These are phyloP conservation scores for Hermodice carunculata DNA, from an alignment of 2,888 invertebrate species.

Conservation along the genomic window DNA sequence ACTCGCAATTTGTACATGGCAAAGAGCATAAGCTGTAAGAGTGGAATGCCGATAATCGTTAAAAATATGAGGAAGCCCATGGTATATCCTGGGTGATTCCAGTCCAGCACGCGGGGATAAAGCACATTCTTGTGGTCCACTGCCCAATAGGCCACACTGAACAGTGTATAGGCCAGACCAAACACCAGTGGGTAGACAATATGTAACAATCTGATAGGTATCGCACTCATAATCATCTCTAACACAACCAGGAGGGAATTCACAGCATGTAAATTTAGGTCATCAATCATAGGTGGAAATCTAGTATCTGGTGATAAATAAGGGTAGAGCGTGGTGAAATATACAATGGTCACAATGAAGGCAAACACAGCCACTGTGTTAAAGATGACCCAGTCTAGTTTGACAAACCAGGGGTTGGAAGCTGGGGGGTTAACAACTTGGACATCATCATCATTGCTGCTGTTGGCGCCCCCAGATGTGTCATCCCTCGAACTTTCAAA, in stretches of 20 bases:
- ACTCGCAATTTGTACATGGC: too few species aligned
- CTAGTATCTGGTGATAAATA: constrained; percentile 9
- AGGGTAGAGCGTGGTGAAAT: constrained; percentile 55
- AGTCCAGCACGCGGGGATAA: constrained; percentile 61
- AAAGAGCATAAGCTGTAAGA: too few species aligned
- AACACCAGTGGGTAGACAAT: constrained; percentile 50
- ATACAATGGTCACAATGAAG: constrained; percentile 56
- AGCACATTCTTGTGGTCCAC: constrained; percentile 53
- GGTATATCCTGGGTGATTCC: constrained; percentile 59
- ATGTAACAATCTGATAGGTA: constrained; percentile 58
- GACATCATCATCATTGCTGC: background rate
- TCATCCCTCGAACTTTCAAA: background rate
- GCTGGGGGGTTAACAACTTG: constrained; percentile 43
- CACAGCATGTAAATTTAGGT: constrained; percentile 56
- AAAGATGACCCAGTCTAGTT: constrained; percentile 35
- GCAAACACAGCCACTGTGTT: background rate
- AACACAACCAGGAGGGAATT: constrained; percentile 57
- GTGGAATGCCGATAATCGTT: too few species aligned
- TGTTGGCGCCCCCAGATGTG: background rate
- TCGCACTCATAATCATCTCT: constrained; percentile 50
- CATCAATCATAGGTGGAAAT: constrained; percentile 35
- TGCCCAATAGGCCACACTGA: constrained; percentile 57
- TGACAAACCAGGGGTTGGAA: constrained; percentile 24
- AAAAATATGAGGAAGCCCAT: too few species aligned
- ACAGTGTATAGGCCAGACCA: constrained; percentile 52